phyloP scores from a whole-genome alignment of 2,888 invertebrate species.

The Cantharis nigra region DNA sequence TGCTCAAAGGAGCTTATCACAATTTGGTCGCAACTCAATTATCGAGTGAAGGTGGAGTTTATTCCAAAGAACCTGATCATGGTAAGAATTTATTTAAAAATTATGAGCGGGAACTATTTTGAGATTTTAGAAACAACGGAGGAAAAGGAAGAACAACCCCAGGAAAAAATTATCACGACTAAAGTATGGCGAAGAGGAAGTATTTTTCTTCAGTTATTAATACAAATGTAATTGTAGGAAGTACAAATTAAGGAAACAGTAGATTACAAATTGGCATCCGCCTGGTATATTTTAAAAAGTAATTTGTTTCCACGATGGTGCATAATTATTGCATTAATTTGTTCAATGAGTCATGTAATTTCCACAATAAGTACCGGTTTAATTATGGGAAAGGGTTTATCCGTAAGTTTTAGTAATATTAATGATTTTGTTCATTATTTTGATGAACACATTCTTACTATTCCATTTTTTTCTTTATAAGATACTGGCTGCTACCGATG shows the following conservation, averaged over 20 bases:
- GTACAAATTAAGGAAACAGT: background rate
- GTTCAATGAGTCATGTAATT: background rate
- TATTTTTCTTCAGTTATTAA: background rate
- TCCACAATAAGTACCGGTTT: too few species aligned
- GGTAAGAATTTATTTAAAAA: background rate
- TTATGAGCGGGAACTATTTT: too few species aligned
- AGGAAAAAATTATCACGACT: background rate
- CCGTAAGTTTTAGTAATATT: too few species aligned
- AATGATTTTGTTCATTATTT: too few species aligned
- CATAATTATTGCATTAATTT: background rate
- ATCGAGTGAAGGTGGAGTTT: background rate
- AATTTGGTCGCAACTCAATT: conserved; percentile 57
- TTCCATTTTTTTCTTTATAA: too few species aligned
- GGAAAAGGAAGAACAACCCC: background rate
- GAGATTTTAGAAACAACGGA: background rate
- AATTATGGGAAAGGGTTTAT: too few species aligned
- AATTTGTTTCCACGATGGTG: background rate
- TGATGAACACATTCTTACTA: too few species aligned
- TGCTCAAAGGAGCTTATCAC: conserved; percentile 66
- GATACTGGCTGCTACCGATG: too few species aligned
- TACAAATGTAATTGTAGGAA: background rate
- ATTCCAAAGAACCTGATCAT: background rate
- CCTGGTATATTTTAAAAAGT: background rate
- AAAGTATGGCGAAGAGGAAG: background rate
- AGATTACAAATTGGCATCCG: background rate